Conservation (phyloP, 1,140 invertebrate genomes). For the Periplaneta americana region DNA sequence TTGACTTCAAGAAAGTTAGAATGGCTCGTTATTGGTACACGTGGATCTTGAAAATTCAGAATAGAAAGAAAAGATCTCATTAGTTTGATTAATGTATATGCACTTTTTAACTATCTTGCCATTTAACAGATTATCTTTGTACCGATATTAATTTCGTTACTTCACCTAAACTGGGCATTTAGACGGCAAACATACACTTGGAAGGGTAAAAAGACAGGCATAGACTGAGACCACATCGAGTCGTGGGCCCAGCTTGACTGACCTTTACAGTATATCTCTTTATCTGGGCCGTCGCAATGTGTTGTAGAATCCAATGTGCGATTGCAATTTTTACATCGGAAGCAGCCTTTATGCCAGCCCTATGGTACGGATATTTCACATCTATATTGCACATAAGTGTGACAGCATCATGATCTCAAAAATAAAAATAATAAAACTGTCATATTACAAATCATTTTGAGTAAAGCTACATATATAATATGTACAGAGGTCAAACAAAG, state of each 20-base stretch:
- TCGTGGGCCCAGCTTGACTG: not conserved
- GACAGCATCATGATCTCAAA: not conserved
- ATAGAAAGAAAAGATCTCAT: too few relatives aligned
- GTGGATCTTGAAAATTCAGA: too few relatives aligned
- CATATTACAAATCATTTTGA: not conserved
- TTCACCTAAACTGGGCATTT: not conserved
- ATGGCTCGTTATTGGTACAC: too few relatives aligned
- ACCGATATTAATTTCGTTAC: too few relatives aligned
- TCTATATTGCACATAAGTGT: conserved; percentile 1
- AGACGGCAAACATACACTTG: not conserved
- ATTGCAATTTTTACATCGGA: conserved; percentile 84
- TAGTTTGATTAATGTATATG: too few relatives aligned
- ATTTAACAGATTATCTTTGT: too few relatives aligned
- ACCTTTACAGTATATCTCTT: conserved; percentile 91
- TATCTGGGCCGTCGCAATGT: conserved; percentile 89
- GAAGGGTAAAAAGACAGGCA: not conserved
- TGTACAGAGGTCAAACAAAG: too few relatives aligned
- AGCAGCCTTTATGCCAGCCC: conserved; percentile 87
- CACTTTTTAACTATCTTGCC: too few relatives aligned
- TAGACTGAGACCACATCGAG: not conserved
- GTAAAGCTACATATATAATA: too few relatives aligned
- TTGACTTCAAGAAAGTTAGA: too few relatives aligned
- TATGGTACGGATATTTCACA: conserved; percentile 36
- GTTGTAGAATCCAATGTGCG: conserved; percentile 89
- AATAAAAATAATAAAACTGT: not conserved